Evolutionary conservation across 2,797 vertebrate species (phyloP).

Genomic region (Sebastes iracundus): DNA sequence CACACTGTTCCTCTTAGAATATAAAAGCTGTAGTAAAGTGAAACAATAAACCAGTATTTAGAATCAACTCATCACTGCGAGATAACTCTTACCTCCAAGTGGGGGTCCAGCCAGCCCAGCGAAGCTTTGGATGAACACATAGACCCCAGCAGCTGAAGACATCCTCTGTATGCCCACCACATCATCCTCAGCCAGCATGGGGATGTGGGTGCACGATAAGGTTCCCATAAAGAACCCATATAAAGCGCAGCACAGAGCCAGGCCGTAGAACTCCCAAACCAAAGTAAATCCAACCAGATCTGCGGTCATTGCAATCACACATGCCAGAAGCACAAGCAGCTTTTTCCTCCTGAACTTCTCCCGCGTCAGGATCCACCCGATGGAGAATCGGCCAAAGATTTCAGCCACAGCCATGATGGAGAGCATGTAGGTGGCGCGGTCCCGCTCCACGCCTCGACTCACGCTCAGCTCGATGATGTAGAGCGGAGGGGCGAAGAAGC

Average conservation of each 20-base stretch:
- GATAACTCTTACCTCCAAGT: slow-evolving; percentile 88
- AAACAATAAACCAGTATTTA: no score
- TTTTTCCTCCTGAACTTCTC: slow-evolving; percentile 81
- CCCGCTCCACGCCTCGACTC: slow-evolving; percentile 85
- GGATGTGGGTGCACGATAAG: slow-evolving; percentile 90
- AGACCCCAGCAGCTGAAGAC: slow-evolving; percentile 93
- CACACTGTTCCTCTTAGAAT: no score
- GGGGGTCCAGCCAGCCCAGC: slow-evolving; percentile 95
- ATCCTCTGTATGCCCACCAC: slow-evolving; percentile 93
- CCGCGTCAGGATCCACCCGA: slow-evolving; percentile 87
- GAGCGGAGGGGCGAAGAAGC: slow-evolving; percentile 94
- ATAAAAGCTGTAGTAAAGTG: no score
- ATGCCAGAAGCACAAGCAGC: slow-evolving; percentile 90
- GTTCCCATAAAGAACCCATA: slow-evolving; percentile 94
- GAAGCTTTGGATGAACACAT: slow-evolving; percentile 95
- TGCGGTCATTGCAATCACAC: slow-evolving; percentile 79
- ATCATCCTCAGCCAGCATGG: slow-evolving; percentile 94
- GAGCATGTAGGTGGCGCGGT: slow-evolving; percentile 87
- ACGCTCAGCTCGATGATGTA: slow-evolving; percentile 93
- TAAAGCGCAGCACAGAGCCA: slow-evolving; percentile 88
- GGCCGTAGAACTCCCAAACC: slow-evolving; percentile 88
- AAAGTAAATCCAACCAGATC: slow-evolving; percentile 91
- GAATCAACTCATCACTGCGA: neutral
- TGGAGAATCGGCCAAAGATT: slow-evolving; percentile 88
- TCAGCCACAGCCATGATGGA: slow-evolving; percentile 92